Conservation (phyloP, 2,888 invertebrate species). For the Cerceris rybyensis region DNA sequence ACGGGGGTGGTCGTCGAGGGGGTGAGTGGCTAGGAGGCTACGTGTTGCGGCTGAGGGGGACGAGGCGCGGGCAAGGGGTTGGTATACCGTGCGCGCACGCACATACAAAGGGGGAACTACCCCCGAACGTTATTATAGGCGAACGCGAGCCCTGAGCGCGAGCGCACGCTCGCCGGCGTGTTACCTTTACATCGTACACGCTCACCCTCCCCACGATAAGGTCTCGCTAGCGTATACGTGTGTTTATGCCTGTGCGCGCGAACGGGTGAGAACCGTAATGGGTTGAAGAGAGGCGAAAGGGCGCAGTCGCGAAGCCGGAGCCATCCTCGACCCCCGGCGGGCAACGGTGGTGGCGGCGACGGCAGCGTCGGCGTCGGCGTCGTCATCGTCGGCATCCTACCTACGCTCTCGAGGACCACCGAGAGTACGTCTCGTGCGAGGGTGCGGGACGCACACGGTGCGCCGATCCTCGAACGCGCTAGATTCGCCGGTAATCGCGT, state of each 20-base stretch:
- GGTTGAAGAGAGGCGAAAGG: conserved; percentile 72
- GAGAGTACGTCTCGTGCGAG: conserved; percentile 72
- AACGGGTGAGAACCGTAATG: conserved; percentile 65
- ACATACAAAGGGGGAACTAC: conserved; percentile 19
- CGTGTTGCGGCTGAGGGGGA: conserved; percentile 57
- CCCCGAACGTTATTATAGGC: conserved; percentile 43
- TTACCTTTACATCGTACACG: conserved; percentile 40
- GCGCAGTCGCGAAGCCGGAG: conserved; percentile 75
- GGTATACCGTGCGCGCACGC: conserved; percentile 4
- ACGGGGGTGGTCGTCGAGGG: conserved; percentile 29
- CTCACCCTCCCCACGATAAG: conserved; percentile 27
- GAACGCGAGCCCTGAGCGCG: conserved; percentile 22
- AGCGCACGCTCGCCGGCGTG: conserved; percentile 25
- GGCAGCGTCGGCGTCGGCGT: conserved; percentile 53
- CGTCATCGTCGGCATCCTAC: conserved; percentile 56
- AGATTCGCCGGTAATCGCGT: background rate
- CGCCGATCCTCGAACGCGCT: conserved; percentile 26
- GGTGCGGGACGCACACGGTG: conserved; percentile 65
- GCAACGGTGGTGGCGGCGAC: conserved; percentile 48
- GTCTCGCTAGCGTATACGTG: conserved; percentile 26
- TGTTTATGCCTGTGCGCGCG: conserved; percentile 39
- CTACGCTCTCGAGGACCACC: conserved; percentile 47
- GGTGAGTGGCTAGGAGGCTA: conserved; percentile 49
- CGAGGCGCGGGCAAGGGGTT: conserved; percentile 31
- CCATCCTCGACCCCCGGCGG: conserved; percentile 68